phyloP scores from a whole-genome alignment of 2,797 vertebrate species.

The Tinamus major region DNA sequence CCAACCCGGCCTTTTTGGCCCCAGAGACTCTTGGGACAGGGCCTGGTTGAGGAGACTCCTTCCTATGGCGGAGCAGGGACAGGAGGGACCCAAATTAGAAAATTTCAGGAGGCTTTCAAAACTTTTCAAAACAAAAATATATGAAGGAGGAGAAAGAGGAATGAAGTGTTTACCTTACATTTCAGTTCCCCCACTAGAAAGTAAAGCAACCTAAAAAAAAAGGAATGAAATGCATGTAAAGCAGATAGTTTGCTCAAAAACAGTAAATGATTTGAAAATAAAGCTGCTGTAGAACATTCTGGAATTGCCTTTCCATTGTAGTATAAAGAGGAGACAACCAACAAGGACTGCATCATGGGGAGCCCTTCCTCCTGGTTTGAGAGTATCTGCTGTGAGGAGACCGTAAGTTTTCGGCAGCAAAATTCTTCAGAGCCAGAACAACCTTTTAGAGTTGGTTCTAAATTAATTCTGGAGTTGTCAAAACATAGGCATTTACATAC shows the following conservation, averaged over 20 bases:
- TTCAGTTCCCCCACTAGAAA: conserved; percentile 27
- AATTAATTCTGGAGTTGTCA: neutral
- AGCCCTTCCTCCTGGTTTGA: conserved; percentile 5
- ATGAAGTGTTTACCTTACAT: neutral
- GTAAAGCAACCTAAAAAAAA: neutral
- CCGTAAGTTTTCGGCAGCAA: neutral
- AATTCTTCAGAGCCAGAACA: conserved; percentile 2
- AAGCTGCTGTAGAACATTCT: neutral
- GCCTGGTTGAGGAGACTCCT: neutral
- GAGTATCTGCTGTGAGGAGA: neutral
- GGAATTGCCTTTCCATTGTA: neutral
- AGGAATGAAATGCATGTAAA: neutral
- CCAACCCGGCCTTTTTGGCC: neutral
- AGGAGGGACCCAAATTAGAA: neutral
- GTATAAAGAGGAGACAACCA: neutral
- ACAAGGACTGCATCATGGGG: neutral
- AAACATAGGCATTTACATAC: neutral
- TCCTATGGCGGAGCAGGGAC: neutral
- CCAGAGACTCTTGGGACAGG: neutral
- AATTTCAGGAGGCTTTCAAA: neutral
- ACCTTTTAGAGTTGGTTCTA: neutral
- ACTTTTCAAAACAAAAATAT: conserved; percentile 11
- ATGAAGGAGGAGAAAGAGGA: conserved; percentile 3
- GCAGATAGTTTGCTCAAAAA: neutral
- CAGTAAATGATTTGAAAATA: neutral